Percentiles rank a stretch among this genome's conserved stretches.
These are phyloP conservation scores for Phylloscopus trochiloides DNA, from an alignment of 2,113 vertebrate species.

Conservation along the genomic window DNA sequence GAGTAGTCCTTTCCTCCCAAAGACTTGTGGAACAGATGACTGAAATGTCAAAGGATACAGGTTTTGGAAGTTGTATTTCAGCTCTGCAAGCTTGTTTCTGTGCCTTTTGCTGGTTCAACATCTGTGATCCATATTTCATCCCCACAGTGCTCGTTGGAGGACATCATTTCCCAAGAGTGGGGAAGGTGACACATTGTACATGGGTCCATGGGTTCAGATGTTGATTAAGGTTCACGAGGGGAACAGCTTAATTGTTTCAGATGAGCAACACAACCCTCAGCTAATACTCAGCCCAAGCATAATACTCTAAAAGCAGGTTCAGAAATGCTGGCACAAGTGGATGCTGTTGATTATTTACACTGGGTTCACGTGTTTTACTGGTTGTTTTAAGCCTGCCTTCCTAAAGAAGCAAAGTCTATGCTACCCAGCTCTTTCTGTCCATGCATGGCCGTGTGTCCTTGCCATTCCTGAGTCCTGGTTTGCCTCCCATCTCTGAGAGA, in stretches of 20 bases:
- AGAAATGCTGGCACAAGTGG: background rate
- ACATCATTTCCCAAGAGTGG: slow-evolving; percentile 20
- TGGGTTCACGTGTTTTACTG: background rate
- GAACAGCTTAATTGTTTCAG: slow-evolving; percentile 5
- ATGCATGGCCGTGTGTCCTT: background rate
- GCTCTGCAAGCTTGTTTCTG: background rate
- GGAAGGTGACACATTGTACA: slow-evolving; percentile 40
- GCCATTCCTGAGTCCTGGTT: background rate
- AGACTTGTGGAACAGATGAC: slow-evolving; percentile 59
- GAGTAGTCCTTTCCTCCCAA: slow-evolving; percentile 6
- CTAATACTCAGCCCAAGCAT: background rate
- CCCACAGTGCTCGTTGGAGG: background rate
- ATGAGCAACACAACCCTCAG: background rate
- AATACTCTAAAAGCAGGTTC: background rate
- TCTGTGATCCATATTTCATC: slow-evolving; percentile 57
- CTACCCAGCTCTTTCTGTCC: background rate
- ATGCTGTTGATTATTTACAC: background rate
- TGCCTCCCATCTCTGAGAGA: background rate
- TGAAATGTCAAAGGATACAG: slow-evolving; percentile 62
- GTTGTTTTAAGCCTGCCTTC: background rate
- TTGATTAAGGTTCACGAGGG: background rate
- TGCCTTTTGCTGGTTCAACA: slow-evolving; percentile 57
- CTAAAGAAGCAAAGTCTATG: background rate
- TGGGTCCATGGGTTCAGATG: background rate
- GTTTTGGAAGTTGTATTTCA: slow-evolving; percentile 51